These are phyloP conservation scores for Odontocolon sp. DNA, from an alignment of 2,888 invertebrate genomes.

Conservation along the genomic window DNA sequence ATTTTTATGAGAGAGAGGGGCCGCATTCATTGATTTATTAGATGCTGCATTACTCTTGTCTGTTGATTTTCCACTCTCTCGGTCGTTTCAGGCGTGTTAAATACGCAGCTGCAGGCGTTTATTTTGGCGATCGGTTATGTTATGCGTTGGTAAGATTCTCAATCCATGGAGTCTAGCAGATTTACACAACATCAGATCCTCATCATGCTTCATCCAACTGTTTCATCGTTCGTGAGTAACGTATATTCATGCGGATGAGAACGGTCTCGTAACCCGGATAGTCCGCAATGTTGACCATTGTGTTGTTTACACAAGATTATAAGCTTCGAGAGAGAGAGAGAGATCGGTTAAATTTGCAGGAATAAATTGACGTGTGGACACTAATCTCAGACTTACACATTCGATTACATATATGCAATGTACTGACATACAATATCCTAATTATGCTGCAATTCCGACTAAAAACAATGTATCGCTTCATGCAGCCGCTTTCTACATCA, in stretches of 20 bases:
- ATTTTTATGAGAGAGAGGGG: too few species aligned
- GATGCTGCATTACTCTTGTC: too few species aligned
- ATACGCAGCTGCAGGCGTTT: too few species aligned
- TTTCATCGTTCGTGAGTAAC: slow-evolving; percentile 29
- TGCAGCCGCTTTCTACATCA: not conserved
- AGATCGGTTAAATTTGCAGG: not conserved
- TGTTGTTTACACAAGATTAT: slow-evolving; percentile 27
- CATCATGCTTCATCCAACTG: not conserved
- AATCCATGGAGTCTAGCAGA: too few species aligned
- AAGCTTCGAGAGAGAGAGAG: not conserved
- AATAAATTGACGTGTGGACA: not conserved
- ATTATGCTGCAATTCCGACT: not conserved
- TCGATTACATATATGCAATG: not conserved
- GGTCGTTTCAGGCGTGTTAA: too few species aligned
- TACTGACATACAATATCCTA: not conserved
- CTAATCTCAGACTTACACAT: too few species aligned
- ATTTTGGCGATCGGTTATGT: too few species aligned
- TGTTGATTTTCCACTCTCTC: too few species aligned
- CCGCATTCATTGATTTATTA: too few species aligned
- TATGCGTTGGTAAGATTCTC: too few species aligned
- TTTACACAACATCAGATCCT: too few species aligned
- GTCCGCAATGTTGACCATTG: slow-evolving; percentile 10
- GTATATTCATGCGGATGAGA: slow-evolving; percentile 24
- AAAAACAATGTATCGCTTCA: not conserved
- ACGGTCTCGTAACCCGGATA: slow-evolving; percentile 13